Base-by-base conservation (phyloP, 92 coral and sea anemone species). In the Paragorgia papillata region DNA sequence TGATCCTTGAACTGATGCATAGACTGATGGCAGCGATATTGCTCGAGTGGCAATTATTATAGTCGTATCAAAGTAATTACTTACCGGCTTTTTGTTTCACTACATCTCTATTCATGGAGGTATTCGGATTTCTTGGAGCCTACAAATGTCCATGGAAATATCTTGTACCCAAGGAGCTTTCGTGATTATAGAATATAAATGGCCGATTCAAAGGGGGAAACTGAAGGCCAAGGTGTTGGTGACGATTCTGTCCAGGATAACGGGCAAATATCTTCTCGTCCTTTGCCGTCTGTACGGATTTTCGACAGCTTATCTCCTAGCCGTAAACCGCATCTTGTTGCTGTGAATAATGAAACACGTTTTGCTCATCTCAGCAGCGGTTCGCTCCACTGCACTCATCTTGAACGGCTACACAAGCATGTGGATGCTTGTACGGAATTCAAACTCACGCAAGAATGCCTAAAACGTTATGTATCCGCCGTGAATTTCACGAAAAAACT, bases 401-500 rank as follows among this genome's bases (percentile, higher is more conserved):
- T 71, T 30, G 40, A 71, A 58, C 17, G 46, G n/a, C 34, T 71
- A n/a, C 64, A 71, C 29, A 55, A 40, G 20, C 78, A 54, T 71
- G 20, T 55, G 20, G 57, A 21, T 48, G 41, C 20, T 54, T 53
- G 64, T 9, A 53, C 64, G 46, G 78, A 71, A 43, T 32, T 71
- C 21, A 71, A 54, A 71, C 46, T 71, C 12, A 71, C 78, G 24
- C 78, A 71, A 34, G 78, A 71, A 26, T 71, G 78, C 39, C 21
- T 71, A 8, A 71, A 71, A 71, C 78, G 78, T 18, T 71, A 26
- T 55, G 50, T 22, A 54, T 21, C 61, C 54, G 78, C 78, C 26
- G 12, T 71, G 27, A 71, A 53, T 3, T 71, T 71, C 64, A 21
- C 40, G 65, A 71, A 53, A 41, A 71, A 54, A 25, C 78, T 71